Evolutionary conservation across 2,888 invertebrate genomes (phyloP).

Genomic region (Leptinotarsa tumamoca): DNA sequence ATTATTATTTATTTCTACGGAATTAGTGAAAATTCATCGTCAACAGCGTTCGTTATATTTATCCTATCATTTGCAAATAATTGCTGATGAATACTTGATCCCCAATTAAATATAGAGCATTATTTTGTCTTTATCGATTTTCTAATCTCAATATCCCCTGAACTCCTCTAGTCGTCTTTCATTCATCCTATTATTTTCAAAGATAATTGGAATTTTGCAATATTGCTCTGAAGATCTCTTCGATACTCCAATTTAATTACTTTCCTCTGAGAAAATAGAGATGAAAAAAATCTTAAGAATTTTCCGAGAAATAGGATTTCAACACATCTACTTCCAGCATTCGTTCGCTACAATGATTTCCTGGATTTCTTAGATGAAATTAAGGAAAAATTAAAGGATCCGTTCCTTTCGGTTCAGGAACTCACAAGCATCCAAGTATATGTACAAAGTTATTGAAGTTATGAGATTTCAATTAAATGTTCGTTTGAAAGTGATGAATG

Average conservation of each 20-base stretch:
- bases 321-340: neutral
- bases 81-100: neutral
- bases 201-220: constrained; percentile 17
- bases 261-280: neutral
- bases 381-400: neutral
- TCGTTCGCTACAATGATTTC: neutral
- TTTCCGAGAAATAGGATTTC: neutral
- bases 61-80: no score
- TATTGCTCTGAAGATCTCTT: neutral
- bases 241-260: constrained; percentile 12
- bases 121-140: neutral
- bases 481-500: no score
- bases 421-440: neutral
- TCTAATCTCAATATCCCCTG: neutral
- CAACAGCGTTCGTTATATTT: no score
- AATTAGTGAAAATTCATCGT: no score
- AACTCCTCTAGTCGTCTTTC: neutral
- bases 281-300: neutral
- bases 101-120: neutral
- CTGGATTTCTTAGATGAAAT: neutral
- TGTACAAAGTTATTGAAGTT: neutral
- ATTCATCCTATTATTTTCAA: constrained; percentile 14
- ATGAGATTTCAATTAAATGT: no score
- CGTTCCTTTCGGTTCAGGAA: neutral
- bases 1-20: no score